Base-by-base conservation (phyloP, 1,140 invertebrate genomes). In the Microplitis demolitor region DNA sequence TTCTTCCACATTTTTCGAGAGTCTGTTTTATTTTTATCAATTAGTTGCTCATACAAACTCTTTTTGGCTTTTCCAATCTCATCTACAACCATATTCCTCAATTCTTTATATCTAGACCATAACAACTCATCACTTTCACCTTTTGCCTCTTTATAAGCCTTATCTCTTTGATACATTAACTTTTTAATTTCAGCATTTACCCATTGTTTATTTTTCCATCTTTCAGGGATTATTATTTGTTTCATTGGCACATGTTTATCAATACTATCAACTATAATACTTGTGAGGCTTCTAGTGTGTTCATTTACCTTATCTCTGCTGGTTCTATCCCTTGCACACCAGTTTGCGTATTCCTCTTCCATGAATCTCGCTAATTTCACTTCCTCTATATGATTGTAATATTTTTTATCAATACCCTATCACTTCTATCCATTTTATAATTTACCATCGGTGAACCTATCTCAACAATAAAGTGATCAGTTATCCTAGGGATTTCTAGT, bases 1-100 rank as follows among this genome's bases (percentile, higher is more conserved):
- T 24, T 72, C 16, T 2, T 67, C 71, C 62, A 72, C 63, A 72
- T 72, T 37, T 67, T 72, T 60, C 66, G 56, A 66, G 63, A 34
- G 31, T 72, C 60, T 6, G 24, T 11, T 61, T 33, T 70, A 24
- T 6, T 9, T 3, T 14, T 14, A 62, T 70, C 68, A 31, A 72
- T 72, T 35, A 67, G 54, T 50, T 60, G 33, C 13, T 62, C 68
- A 70, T 70, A 70, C 4, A 34, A 60, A 6, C 14, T 70, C 37
- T 70, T 58, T 60, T 66, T 67, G 31, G 33, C 64, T 58, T 56
- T 67, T 11, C 63, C 35, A 13, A 11, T 70, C 4, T 5, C 37
- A n/a, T 35, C 13, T 5, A 70, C 58, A 45, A 16, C 13, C 8
- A n/a, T 54, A 50, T 70, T 70, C 8, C 68, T 61, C 35, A 8